phyloP scores from a whole-genome alignment of 2,797 vertebrate genomes.

The Urosaurus nigricauda region DNA sequence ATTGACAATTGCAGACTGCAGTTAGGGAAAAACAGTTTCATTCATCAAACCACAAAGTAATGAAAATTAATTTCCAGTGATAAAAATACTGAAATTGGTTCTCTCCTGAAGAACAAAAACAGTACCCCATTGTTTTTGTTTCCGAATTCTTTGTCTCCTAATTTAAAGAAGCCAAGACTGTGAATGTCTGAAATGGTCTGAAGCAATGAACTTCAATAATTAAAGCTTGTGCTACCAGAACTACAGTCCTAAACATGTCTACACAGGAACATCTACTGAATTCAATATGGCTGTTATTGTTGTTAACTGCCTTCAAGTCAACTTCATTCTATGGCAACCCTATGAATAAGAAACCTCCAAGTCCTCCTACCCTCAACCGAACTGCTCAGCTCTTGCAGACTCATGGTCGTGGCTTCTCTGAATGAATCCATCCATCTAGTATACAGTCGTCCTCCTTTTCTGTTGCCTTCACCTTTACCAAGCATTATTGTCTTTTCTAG shows the following conservation, averaged over 20 bases:
- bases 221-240: conserved; percentile 1
- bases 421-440: too few species aligned
- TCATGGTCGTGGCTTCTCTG: too few species aligned
- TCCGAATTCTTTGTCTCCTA: neutral
- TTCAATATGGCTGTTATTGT: neutral
- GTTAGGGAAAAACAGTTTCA: neutral
- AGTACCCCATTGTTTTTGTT: neutral
- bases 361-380: too few species aligned
- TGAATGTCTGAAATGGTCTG: neutral
- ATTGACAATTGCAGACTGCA: neutral
- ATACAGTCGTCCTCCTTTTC: too few species aligned
- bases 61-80: neutral
- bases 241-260: neutral
- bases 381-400: too few species aligned
- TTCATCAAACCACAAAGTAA: neutral
- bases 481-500: too few species aligned
- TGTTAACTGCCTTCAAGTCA: too few species aligned
- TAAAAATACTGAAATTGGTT: neutral
- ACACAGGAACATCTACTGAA: neutral
- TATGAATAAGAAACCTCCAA: too few species aligned
- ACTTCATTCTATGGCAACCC: too few species aligned
- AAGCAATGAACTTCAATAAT: neutral
- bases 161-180: neutral
- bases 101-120: neutral
- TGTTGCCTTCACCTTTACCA: too few species aligned